Evolutionary conservation across 2,888 invertebrate species (phyloP), one percentile per base, ranked within the genome.

Genomic region (Lordiphosa fenestrarum): DNA sequence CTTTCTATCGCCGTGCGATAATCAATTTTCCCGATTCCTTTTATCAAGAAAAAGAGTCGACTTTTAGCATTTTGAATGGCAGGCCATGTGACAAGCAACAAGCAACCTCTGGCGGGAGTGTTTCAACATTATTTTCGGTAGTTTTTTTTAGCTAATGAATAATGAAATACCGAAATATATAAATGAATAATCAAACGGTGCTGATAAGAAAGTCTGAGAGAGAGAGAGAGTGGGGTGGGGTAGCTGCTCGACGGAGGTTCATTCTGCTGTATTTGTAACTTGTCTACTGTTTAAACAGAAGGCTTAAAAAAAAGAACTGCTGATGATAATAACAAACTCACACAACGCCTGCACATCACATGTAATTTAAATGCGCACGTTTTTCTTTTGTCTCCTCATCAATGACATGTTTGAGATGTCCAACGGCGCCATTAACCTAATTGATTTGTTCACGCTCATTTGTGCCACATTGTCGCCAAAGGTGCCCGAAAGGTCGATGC

Each of bases 381-480:
- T 25, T 25, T 19, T 4, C 19, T 19, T 23, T 25, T 25, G 25
- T 25, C 25, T 25, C 25, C 2, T 25, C 25, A 25, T 25, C 25
- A 30, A 30, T 30, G 30, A 30, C 30, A 30, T 30, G 9, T 30
- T 30, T 30, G 30, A 30, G 30, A 30, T 30, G 30, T 9, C n/a
- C 19, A 33, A 33, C n/a, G 30, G 7, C 35, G 49, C 58, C 66
- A 82, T 82, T 84, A 80, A 69, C 61, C 44, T 69, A 82, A 84
- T 80, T 82, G 71, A 71, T 71, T 67, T 56, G 76, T 70, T 46
- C 60, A 62, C 61, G 66, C 50, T 48, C 49, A 53, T 38, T 54
- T 61, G 30, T 25, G 40, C 39, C 35, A 55, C 41, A 50, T 46
- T 46, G 46, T 46, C 40, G 40, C 6, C 25, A 46, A n/a, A 21